phyloP scores from a whole-genome alignment of 2,888 invertebrate genomes.

The Abrostola triplasia region DNA sequence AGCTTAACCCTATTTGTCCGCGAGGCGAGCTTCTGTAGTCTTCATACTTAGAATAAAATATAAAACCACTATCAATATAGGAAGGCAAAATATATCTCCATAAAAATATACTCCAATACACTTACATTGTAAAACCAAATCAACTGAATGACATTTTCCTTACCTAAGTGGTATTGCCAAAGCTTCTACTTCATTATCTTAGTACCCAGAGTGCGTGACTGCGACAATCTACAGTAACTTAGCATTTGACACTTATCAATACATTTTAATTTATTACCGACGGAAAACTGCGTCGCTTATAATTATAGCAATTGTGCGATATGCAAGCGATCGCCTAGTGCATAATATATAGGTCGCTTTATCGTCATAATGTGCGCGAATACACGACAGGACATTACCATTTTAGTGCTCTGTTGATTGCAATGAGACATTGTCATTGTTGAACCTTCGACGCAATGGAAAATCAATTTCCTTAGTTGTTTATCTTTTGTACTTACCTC shows the following conservation, averaged over 20 bases:
- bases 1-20: too few species aligned
- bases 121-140: neutral
- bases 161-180: neutral
- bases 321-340: constrained; percentile 55
- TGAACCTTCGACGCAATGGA: constrained; percentile 40
- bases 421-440: constrained; percentile 48
- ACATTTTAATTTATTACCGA: constrained; percentile 62
- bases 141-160: neutral
- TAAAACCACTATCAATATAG: too few species aligned
- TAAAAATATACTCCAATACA: too few species aligned
- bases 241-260: constrained; percentile 56
- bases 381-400: constrained; percentile 69
- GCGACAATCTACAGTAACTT: constrained; percentile 35
- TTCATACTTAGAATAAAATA: too few species aligned
- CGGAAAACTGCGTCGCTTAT: constrained; percentile 58
- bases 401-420: constrained; percentile 58
- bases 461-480: constrained; percentile 49
- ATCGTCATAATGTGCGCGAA: constrained; percentile 65
- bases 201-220: constrained; percentile 39
- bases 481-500: constrained; percentile 16
- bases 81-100: too few species aligned
- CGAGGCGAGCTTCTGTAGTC: too few species aligned
- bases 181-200: constrained; percentile 10
- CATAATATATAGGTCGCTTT: constrained; percentile 77
- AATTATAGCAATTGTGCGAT: constrained; percentile 59